Percentiles rank a stretch among this genome's conserved stretches.
These are phyloP conservation scores for Batillaria attramentaria DNA, from an alignment of 1,140 invertebrate species.

Conservation along the genomic window DNA sequence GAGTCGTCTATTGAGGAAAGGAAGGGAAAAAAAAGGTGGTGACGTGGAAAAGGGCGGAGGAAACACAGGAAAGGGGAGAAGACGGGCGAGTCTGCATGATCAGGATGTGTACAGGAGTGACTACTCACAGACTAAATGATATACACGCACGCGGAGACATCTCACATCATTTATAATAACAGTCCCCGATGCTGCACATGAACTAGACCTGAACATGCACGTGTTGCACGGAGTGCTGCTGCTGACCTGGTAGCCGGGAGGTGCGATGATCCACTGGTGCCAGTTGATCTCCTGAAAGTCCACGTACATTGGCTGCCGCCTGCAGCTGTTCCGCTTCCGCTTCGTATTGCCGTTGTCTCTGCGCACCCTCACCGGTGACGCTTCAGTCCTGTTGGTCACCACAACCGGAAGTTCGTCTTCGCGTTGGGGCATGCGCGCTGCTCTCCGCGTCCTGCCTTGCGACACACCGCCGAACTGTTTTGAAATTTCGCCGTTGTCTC, in stretches of 20 bases:
- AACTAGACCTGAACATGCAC: background rate
- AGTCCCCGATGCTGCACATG: background rate
- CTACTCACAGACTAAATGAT: too few species aligned
- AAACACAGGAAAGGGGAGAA: too few species aligned
- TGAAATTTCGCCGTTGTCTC: background rate
- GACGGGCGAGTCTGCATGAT: too few species aligned
- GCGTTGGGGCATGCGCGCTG: background rate
- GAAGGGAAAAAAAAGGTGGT: too few species aligned
- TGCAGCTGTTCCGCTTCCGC: slow-evolving; percentile 81
- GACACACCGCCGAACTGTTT: background rate
- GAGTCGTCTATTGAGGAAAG: too few species aligned
- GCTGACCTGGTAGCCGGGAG: slow-evolving; percentile 86
- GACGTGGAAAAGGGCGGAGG: too few species aligned
- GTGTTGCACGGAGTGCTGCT: background rate
- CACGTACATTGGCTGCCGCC: slow-evolving; percentile 89
- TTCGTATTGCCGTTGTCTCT: too few species aligned
- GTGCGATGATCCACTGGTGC: slow-evolving; percentile 99
- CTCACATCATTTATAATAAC: background rate
- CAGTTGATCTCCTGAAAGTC: slow-evolving; percentile 96
- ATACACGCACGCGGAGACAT: background rate
- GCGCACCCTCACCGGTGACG: slow-evolving; percentile 20
- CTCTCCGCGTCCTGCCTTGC: background rate
- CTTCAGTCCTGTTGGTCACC: background rate
- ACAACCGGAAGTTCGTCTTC: background rate
- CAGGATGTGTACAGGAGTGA: too few species aligned